phyloP scores from a whole-genome alignment of 2,888 invertebrate genomes.

The Resseliella maxima region DNA sequence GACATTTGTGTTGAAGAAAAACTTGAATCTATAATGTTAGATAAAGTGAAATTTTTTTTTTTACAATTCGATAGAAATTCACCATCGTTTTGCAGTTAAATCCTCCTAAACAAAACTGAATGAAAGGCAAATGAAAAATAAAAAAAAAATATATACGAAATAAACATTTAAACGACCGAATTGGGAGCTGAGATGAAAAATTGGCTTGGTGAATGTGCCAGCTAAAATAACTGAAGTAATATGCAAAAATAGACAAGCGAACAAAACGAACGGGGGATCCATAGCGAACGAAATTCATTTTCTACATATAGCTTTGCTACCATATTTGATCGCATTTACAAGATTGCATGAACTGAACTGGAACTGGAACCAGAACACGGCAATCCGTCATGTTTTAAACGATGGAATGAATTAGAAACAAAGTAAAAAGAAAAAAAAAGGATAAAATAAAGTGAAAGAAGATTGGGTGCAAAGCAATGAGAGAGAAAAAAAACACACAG shows the following conservation, averaged over 20 bases:
- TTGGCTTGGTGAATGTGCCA: background rate
- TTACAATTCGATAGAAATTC: too few species aligned
- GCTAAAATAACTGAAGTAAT: constrained; percentile 24
- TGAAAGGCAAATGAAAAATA: background rate
- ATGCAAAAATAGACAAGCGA: background rate
- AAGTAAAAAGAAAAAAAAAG: constrained; percentile 13
- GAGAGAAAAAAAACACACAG: background rate
- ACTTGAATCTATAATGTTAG: too few species aligned
- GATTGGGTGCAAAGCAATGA: background rate
- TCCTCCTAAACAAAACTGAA: background rate
- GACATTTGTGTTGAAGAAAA: too few species aligned
- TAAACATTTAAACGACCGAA: background rate
- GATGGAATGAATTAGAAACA: background rate
- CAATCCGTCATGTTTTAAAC: background rate
- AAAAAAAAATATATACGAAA: background rate
- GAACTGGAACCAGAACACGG: too few species aligned
- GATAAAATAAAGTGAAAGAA: background rate
- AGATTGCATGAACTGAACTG: background rate
- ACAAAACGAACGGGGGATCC: background rate
- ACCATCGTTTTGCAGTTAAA: background rate
- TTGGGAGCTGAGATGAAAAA: background rate
- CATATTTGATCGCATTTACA: background rate
- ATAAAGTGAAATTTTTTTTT: too few species aligned
- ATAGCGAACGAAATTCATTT: background rate
- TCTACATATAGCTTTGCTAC: background rate